Evolutionary conservation across 2,797 vertebrate genomes (phyloP).

Genomic region (Trichosurus vulpecula): DNA sequence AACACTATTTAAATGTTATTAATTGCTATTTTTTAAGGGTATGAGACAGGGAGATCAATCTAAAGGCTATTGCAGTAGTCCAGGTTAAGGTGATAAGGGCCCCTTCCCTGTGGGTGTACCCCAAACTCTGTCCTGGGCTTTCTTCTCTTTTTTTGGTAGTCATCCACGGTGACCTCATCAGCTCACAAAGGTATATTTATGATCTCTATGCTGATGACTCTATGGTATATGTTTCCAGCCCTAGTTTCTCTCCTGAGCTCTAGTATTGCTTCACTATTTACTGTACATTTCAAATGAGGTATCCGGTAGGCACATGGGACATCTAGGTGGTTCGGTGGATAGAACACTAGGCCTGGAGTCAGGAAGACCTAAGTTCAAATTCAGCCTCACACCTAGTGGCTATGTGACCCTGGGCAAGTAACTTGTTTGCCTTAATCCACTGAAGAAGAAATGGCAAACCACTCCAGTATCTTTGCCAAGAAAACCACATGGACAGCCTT

Average conservation of each 20-base stretch:
- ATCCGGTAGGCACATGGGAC: neutral
- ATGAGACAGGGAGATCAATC: neutral
- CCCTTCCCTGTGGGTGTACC: neutral
- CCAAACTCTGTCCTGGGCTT: neutral
- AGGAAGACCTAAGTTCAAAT: neutral
- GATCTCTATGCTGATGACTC: neutral
- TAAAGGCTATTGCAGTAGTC: neutral
- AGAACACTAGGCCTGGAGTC: neutral
- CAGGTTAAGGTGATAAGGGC: neutral
- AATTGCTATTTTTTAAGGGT: neutral
- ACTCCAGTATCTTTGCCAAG: neutral
- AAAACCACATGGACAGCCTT: neutral
- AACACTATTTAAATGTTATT: no score
- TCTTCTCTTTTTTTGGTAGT: slow-evolving; percentile 17
- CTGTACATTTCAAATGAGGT: neutral
- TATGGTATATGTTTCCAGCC: neutral
- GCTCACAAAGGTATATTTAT: neutral
- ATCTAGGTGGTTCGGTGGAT: neutral
- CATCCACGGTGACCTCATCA: neutral
- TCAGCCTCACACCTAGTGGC: neutral
- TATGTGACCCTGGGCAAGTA: neutral
- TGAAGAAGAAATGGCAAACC: neutral
- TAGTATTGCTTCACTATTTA: neutral
- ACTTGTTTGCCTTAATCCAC: neutral
- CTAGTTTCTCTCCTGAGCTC: neutral